Evolutionary conservation across 2,888 invertebrate species (phyloP).

Genomic region (Eustalomyia histrio): DNA sequence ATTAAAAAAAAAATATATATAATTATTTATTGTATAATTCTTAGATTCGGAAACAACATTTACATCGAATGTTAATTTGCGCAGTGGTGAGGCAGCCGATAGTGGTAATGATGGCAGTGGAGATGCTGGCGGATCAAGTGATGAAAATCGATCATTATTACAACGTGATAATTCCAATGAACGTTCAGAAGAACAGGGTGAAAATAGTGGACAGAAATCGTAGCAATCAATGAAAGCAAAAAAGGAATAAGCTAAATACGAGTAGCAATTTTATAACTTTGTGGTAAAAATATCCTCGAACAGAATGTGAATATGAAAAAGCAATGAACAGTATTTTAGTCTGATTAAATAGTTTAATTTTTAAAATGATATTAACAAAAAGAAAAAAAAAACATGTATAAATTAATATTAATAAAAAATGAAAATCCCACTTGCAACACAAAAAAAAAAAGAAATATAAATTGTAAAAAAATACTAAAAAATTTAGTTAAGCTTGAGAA

Average conservation of each 20-base stretch:
- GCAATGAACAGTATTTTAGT: slow-evolving; percentile 78
- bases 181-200: slow-evolving; percentile 68
- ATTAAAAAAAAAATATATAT: too few species aligned
- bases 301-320: slow-evolving; percentile 78
- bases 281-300: slow-evolving; percentile 67
- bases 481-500: slow-evolving; percentile 60
- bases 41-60: slow-evolving; percentile 79
- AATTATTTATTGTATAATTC: too few species aligned
- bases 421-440: slow-evolving; percentile 33
- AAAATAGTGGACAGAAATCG: slow-evolving; percentile 69
- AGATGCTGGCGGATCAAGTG: slow-evolving; percentile 74
- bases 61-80: slow-evolving; percentile 75
- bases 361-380: slow-evolving; percentile 36
- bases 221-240: slow-evolving; percentile 74
- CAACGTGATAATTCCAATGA: slow-evolving; percentile 74
- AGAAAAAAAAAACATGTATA: slow-evolving; percentile 32
- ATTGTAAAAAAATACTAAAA: slow-evolving; percentile 32
- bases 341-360: slow-evolving; percentile 58
- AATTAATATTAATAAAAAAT: slow-evolving; percentile 20
- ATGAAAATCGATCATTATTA: slow-evolving; percentile 78
- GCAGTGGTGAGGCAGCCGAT: slow-evolving; percentile 68
- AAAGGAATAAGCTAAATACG: slow-evolving; percentile 42
- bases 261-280: background rate
- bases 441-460: slow-evolving; percentile 30
- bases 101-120: slow-evolving; percentile 68